Evolutionary conservation across 2,797 vertebrate genomes (phyloP), one percentile per base, ranked within the genome.

Genomic region (Phoeniculus purpureus): DNA sequence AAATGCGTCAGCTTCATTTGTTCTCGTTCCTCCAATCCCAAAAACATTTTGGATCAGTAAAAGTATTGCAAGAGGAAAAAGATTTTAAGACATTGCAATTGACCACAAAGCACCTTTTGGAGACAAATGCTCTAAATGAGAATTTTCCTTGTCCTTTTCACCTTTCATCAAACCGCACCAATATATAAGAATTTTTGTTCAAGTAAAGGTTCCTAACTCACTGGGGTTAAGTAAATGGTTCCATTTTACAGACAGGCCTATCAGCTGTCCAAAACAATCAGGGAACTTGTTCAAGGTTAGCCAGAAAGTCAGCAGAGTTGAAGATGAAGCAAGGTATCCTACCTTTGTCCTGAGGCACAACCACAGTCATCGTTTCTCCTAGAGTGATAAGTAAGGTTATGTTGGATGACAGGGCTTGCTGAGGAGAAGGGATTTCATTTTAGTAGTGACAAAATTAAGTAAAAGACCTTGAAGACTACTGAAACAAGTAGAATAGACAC

Each of bases 341-440:
- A 1, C 73, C 47, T 37, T 81, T 79, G 77, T 93, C 67, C 47
- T 81, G 50, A 81, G 50, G 34, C 64, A 58, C 87, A 85, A 79
- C n/a, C 34, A 2, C 86, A 89, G 64, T 62, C 50, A 45, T 83
- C 14, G 7, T 50, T 91, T 81, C 87, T 85, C 43, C 56, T 51
- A 4, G 78, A 87, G 45, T 80, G 81, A 85, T 90, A 75, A 82
- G 58, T 58, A 45, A 43, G 37, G 32, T 90, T 76, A 91, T 90
- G 51, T 14, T 86, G 79, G 83, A 70, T 94, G 94, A 75, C 93
- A 87, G 83, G 68, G 79, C 47, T 31, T 94, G 83, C 78, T 77
- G 81, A 82, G 71, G 56, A 93, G 78, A 82, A 72, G 81, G n/a
- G 31, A 58, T 92, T 94, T 93, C 23, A 56, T 87, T 84, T 91